phyloP scores from a whole-genome alignment of 2,797 vertebrate genomes.

The Sternotherus odoratus region DNA sequence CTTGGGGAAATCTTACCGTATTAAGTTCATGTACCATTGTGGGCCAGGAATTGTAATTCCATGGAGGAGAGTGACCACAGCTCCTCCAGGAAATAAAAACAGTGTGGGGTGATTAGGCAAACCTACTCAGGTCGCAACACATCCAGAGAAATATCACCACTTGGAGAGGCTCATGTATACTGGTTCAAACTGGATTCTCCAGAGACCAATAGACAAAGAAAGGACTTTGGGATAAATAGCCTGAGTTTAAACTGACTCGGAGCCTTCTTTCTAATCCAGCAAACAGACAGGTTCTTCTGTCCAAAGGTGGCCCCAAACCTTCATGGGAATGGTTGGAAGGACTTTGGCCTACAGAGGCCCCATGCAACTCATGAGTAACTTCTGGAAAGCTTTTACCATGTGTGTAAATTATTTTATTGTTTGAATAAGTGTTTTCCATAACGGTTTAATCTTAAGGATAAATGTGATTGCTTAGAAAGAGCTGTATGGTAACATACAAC shows the following conservation, averaged over 20 bases:
- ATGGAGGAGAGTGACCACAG: not conserved
- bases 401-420: not conserved
- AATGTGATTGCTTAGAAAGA: not conserved
- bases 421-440: not conserved
- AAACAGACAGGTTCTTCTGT: too few relatives aligned
- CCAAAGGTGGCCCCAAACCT: too few relatives aligned
- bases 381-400: not conserved
- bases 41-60: not conserved
- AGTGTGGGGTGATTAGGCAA: too few relatives aligned
- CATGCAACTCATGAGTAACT: not conserved
- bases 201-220: too few relatives aligned
- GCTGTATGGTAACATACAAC: not conserved
- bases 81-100: too few relatives aligned
- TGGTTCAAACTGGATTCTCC: too few relatives aligned
- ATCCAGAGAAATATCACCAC: too few relatives aligned
- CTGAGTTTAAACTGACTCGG: not conserved
- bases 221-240: not conserved
- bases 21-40: not conserved
- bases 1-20: not conserved
- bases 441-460: not conserved
- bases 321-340: not conserved
- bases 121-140: too few relatives aligned
- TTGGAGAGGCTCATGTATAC: too few relatives aligned
- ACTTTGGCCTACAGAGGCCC: not conserved
- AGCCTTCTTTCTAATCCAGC: not conserved